Base-by-base conservation (phyloP, 2,888 invertebrate species). In the Oxycera nigricornis region DNA sequence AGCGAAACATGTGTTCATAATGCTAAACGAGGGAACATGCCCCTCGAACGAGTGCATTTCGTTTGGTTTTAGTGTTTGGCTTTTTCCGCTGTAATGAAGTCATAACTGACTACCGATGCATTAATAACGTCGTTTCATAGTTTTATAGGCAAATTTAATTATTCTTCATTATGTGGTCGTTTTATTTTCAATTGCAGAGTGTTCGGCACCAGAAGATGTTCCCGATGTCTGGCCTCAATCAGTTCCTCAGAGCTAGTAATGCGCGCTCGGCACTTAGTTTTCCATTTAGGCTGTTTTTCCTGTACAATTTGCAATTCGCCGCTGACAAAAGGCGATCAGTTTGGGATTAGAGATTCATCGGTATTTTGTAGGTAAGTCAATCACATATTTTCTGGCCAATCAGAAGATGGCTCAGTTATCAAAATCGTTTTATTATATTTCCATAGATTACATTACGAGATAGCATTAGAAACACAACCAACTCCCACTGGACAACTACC, bases 271-370 rank as follows among this genome's bases (percentile, higher is more conserved):
- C 96, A 96, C 81, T 89, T 94, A 81, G 95, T 97, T 79, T 98
- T 95, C 88, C 97, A 98, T 87, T 92, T 97, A 76, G 92, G 93
- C 82, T 98, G 97, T 87, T 98, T 98, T 88, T 94, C 94, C 61
- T 97, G 97, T 85, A 92, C 93, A 55, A 90, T 93, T 68, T 97
- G 97, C 88, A 92, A 91, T 83, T 89, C 92, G 41, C 92, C 93
- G 2, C 88, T 98, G 76, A 94, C 92, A 75, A 95, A 96, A 83
- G 98, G 98, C 52, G 97, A 98, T 84, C 95, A 95, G 81, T 98
- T 96, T 87, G 96, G 96, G 78, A 94, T 97, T 87, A 89, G 94
- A 79, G 94, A 95, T 80, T 92, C 94, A 74, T 91, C 93, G 78
- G 93, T 97, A 65, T 92, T 95, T 83, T 97, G 97, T 88, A 91